These are phyloP conservation scores for Chrysotoxum bicinctum DNA, from an alignment of 2,888 invertebrate species.

Conservation along the genomic window DNA sequence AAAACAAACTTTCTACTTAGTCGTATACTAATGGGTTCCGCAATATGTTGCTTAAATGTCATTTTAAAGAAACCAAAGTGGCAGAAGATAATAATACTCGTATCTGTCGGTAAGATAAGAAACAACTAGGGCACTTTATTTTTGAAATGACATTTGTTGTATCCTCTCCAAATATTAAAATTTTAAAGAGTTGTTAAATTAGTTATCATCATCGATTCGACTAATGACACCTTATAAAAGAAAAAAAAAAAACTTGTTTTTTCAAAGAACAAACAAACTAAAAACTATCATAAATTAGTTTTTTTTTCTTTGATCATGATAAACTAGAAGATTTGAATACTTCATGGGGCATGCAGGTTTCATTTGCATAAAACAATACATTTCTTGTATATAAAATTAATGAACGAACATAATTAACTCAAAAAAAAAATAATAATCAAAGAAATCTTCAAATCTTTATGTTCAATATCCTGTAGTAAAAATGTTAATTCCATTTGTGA, in stretches of 20 bases:
- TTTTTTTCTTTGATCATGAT: background rate
- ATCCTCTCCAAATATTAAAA: no score
- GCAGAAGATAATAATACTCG: no score
- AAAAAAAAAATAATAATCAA: background rate
- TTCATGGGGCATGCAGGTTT: background rate
- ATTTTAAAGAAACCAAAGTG: no score
- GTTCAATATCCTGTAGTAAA: background rate
- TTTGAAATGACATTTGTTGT: no score
- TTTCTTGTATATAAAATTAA: background rate
- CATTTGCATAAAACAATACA: background rate
- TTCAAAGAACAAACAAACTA: background rate
- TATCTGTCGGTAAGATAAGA: no score
- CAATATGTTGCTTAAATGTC: no score
- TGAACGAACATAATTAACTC: background rate
- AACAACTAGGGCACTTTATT: slow-evolving; percentile 6
- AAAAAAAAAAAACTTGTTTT: background rate
- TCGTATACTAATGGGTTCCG: no score
- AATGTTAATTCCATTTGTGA: background rate
- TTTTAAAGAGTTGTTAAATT: background rate
- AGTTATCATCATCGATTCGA: background rate
- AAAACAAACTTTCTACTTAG: no score
- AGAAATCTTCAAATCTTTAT: background rate
- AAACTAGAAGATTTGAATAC: background rate
- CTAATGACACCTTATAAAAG: background rate
- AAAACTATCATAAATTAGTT: background rate